phyloP scores from a whole-genome alignment of 1,140 invertebrate genomes.

The Scylla paramamosain region DNA sequence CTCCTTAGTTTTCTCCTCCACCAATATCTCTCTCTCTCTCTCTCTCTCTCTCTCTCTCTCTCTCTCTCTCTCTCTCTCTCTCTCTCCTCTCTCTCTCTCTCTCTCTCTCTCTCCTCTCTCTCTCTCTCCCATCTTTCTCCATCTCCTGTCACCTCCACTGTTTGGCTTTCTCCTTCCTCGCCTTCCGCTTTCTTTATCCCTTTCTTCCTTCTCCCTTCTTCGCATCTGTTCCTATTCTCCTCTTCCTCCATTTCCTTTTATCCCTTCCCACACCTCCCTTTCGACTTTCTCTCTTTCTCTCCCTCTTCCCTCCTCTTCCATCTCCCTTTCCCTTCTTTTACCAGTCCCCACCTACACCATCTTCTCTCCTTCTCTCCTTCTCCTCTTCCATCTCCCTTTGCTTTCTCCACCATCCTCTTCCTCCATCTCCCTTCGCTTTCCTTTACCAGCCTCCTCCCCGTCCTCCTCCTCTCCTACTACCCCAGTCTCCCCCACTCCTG shows the following conservation, averaged over 20 bases:
- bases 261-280: background rate
- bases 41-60: background rate
- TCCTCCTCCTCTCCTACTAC: background rate
- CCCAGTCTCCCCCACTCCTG: background rate
- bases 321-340: background rate
- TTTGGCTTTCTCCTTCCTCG: background rate
- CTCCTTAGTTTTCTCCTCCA: too few relatives aligned
- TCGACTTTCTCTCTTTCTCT: background rate
- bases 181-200: background rate
- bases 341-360: background rate
- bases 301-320: background rate
- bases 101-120: background rate
- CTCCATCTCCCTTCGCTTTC: background rate
- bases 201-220: background rate
- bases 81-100: background rate
- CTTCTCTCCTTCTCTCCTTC: too few relatives aligned
- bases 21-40: too few relatives aligned
- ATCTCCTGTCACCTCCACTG: background rate
- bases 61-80: background rate
- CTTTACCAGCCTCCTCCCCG: background rate
- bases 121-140: background rate
- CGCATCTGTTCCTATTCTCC: background rate
- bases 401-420: background rate
- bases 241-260: background rate
- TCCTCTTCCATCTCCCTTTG: background rate